Evolutionary conservation across 2,888 invertebrate species (phyloP), one percentile per base, ranked within the genome.

Genomic region (Amitus sp.): DNA sequence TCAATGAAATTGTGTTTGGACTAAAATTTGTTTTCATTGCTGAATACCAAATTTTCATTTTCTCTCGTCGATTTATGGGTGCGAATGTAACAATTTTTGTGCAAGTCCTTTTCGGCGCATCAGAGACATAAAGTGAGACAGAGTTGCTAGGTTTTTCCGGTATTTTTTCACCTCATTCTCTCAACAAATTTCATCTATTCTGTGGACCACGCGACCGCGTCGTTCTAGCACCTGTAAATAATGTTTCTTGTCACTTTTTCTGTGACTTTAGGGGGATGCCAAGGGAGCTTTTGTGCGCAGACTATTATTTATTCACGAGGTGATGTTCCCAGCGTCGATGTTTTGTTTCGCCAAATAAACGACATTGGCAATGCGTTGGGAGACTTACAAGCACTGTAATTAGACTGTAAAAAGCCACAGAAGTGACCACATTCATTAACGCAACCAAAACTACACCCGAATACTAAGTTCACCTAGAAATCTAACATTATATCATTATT

Each of bases 301-400:
- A 42, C 34, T 47, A 57, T 57, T 57, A 57, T 57, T 57, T 57
- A 57, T 57, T 57, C 57, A 57, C 51, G 50, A 51, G 57, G 47
- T 57, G 57, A 57, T 57, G 51, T 43, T 34, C 34, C 30, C 28
- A 39, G 30, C 50, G 50, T 23, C 40, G 45, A 57, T 47, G 56
- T 57, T 57, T 57, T 57, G 56, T 33, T 23, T 46, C 56, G 18
- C 1, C 17, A 46, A 57, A 57, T 47, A 57, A 57, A 57, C 56
- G 40, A 40, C 46, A 34, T 45, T 47, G 30, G 30, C 23, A n/a
- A 13, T 19, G 17, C 34, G 2, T 17, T 20, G 20, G 19, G 27
- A 27, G 49, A 18, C 54, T 49, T 49, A 59, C 39, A 53, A 45
- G 51, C 27, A 23, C 52, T 18, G 49, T 39, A 62, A 62, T 62